phyloP scores from a whole-genome alignment of 2,797 vertebrate genomes.

The Okamejei kenojei region DNA sequence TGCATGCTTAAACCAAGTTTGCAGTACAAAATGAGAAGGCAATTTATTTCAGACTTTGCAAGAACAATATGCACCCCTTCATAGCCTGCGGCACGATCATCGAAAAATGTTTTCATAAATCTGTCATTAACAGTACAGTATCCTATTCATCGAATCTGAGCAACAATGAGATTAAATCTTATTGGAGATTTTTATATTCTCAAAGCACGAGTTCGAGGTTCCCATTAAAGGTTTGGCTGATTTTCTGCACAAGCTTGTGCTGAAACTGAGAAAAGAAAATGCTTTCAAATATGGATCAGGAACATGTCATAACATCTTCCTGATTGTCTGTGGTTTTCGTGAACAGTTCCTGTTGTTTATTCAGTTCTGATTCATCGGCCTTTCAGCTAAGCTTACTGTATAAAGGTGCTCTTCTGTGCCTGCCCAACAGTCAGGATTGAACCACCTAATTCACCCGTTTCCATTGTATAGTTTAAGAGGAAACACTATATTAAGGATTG shows the following conservation, averaged over 20 bases:
- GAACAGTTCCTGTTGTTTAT: not conserved
- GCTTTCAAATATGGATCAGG: not conserved
- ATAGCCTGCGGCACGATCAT: conserved; percentile 22
- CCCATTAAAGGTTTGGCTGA: not conserved
- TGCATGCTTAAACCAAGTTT: not conserved
- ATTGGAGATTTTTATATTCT: conserved; percentile 43
- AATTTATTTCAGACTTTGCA: not conserved
- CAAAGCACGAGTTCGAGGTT: not conserved
- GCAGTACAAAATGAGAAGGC: not conserved
- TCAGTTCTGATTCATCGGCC: not conserved
- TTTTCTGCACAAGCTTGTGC: not conserved
- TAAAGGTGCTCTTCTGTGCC: not conserved
- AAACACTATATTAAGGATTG: not conserved
- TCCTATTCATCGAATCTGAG: conserved; percentile 42
- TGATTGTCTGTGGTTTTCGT: not conserved
- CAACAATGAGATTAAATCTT: conserved; percentile 43
- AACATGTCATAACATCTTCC: conserved; percentile 25
- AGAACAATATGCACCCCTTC: conserved; percentile 51
- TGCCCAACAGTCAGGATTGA: not conserved
- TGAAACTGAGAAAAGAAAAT: conserved; percentile 8
- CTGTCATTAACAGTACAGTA: conserved; percentile 47
- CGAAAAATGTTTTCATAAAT: conserved; percentile 45
- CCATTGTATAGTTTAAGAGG: not conserved
- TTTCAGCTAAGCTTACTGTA: conserved; percentile 16
- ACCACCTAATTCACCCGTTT: not conserved